These are phyloP conservation scores for Petrocephalus schoutedeni DNA, from an alignment of 2,797 vertebrate genomes.

Conservation along the genomic window DNA sequence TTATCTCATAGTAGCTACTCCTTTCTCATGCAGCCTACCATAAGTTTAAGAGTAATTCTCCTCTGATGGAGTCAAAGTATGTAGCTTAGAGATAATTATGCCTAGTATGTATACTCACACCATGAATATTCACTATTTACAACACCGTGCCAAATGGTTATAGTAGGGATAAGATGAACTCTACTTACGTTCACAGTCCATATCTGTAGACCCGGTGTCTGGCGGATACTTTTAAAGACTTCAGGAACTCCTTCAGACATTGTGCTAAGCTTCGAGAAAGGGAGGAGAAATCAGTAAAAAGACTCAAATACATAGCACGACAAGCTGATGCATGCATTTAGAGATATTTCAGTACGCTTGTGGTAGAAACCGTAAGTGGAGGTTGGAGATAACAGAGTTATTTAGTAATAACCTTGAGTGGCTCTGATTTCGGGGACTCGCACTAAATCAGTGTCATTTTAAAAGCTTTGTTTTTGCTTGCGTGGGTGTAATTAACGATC, in stretches of 20 bases:
- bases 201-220: conserved; percentile 79
- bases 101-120: not conserved
- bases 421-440: not conserved
- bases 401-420: not conserved
- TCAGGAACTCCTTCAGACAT: conserved; percentile 59
- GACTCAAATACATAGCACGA: not conserved
- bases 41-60: not conserved
- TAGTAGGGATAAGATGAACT: not conserved
- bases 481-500: not conserved
- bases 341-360: not conserved
- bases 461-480: not conserved
- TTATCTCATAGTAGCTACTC: not conserved
- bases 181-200: conserved; percentile 83
- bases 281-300: not conserved
- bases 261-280: conserved; percentile 49
- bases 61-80: not conserved
- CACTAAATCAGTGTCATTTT: not conserved
- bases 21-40: not conserved
- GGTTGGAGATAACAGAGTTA: not conserved
- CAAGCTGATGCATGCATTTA: not conserved
- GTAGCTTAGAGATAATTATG: not conserved
- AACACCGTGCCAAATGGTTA: not conserved
- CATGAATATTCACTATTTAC: not conserved
- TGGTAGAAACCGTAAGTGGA: not conserved
- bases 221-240: conserved; percentile 55